Base-by-base conservation (phyloP, 2,113 vertebrate species). In the Aegotheles bennettii region DNA sequence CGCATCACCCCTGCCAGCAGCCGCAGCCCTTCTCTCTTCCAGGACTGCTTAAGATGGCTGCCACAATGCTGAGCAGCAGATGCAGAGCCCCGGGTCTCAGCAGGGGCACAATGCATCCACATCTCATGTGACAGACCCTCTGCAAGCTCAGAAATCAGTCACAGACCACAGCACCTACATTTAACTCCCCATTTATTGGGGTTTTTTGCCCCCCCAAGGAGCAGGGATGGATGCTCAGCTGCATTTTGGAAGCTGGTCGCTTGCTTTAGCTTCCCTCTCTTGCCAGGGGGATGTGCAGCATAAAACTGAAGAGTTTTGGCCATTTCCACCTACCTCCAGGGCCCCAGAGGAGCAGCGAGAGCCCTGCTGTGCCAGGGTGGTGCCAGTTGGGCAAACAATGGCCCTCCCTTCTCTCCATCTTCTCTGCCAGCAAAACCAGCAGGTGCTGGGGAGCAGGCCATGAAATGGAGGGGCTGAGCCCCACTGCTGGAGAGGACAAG, bases 1-100 rank as follows among this genome's bases (percentile, higher is more conserved):
- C 16, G 8, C 12, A n/a, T 14, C 11, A 7, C n/a, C 60, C 77
- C 38, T 16, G 21, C 67, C n/a, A 25, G 56, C 28, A 8, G 4
- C 74, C 6, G 14, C 60, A 10, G 60, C 3, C 47, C 69, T 60
- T 6, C 40, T 50, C 57, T 43, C 28, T 4, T 4, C 79, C 82
- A 25, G 33, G 0, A 4, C 6, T 20, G 6, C 71, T 74, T 83
- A 82, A 96, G 85, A 97, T 96, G 96, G 97, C 97, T 96, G 94
- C 48, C 48, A 48, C 45, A 45, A 18, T 16, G 48, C 23, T 21
- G 48, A 24, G 48, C 48, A 23, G 48, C 57, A 5, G 47, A 0
- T 19, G 16, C 77, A 3, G 13, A 45, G 48, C 56, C 85, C 67
- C 4, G 20, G 2, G 16, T 9, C 53, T 10, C 35, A 1, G 59